Evolutionary conservation across 2,113 vertebrate species (phyloP).

Genomic region (Pterocles burchelli): DNA sequence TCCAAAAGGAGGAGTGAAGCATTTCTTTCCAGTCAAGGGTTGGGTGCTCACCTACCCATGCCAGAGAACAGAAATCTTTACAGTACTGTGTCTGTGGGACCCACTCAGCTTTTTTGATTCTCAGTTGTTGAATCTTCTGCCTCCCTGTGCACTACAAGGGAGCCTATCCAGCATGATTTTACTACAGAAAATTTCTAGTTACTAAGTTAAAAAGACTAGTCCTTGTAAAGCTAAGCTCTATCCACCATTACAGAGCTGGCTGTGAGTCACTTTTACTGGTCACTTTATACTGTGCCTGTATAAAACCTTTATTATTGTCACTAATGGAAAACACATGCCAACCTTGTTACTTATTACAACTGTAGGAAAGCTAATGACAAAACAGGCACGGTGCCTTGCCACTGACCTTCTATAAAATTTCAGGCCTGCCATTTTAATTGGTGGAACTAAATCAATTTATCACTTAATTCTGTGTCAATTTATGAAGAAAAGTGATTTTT

Average conservation of each 20-base stretch:
- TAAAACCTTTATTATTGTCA: constrained; percentile 60
- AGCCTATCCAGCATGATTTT: background rate
- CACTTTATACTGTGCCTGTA: background rate
- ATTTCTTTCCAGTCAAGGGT: background rate
- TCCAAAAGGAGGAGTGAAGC: background rate
- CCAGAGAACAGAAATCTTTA: background rate
- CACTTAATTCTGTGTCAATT: constrained; percentile 67
- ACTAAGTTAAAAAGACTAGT: background rate
- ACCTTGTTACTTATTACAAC: constrained; percentile 44
- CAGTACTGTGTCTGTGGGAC: background rate
- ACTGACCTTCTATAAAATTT: constrained; percentile 58
- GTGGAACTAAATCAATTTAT: constrained; percentile 71
- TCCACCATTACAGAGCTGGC: background rate
- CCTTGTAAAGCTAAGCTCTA: background rate
- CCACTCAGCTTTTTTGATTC: background rate
- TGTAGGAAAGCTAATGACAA: constrained; percentile 65
- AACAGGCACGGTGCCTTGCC: constrained; percentile 39
- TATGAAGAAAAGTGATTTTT: constrained; percentile 53
- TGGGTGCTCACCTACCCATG: background rate
- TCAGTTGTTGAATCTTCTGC: background rate
- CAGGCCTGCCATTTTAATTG: constrained; percentile 55
- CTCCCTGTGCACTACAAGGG: background rate
- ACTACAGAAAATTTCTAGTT: background rate
- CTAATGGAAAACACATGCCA: constrained; percentile 70
- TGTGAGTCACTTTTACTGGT: constrained; percentile 3